Percentiles rank a stretch among this genome's conserved stretches.
Evolutionary conservation across 2,113 vertebrate species (phyloP).

Genomic region (Thamnophis sirtalis): DNA sequence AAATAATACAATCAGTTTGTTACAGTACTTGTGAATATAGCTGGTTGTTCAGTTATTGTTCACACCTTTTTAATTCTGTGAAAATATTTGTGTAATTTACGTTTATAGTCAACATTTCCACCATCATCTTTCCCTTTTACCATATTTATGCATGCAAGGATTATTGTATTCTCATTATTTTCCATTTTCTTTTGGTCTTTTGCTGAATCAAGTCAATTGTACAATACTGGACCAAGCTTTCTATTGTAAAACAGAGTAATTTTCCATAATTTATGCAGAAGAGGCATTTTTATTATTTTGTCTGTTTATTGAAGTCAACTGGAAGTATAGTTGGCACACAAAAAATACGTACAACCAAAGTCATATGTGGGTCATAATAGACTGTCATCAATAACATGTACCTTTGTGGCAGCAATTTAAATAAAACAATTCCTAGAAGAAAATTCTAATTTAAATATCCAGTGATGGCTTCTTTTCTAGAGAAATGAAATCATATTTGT

Average conservation of each 20-base stretch:
- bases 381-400: not conserved
- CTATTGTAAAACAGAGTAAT: slow-evolving; percentile 25
- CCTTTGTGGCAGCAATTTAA: slow-evolving; percentile 13
- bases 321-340: slow-evolving; percentile 3
- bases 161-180: slow-evolving; percentile 22
- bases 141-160: slow-evolving; percentile 6
- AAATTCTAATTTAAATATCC: not conserved
- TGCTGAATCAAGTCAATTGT: slow-evolving; percentile 28
- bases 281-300: slow-evolving; percentile 3
- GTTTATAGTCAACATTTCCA: not conserved
- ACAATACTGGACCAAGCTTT: slow-evolving; percentile 28
- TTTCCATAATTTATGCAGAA: slow-evolving; percentile 40
- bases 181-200: slow-evolving; percentile 15
- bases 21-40: not conserved
- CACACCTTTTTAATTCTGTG: not conserved
- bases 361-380: not conserved
- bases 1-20: accelerated
- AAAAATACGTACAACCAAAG: slow-evolving; percentile 43
- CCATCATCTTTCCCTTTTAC: not conserved
- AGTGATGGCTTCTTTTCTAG: not conserved
- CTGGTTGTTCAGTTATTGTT: not conserved
- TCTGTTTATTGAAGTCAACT: slow-evolving; percentile 36
- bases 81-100: not conserved
- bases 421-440: not conserved
- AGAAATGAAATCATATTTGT: not conserved